phyloP scores from a whole-genome alignment of 2,888 invertebrate genomes.

The Palloptera scutellata region DNA sequence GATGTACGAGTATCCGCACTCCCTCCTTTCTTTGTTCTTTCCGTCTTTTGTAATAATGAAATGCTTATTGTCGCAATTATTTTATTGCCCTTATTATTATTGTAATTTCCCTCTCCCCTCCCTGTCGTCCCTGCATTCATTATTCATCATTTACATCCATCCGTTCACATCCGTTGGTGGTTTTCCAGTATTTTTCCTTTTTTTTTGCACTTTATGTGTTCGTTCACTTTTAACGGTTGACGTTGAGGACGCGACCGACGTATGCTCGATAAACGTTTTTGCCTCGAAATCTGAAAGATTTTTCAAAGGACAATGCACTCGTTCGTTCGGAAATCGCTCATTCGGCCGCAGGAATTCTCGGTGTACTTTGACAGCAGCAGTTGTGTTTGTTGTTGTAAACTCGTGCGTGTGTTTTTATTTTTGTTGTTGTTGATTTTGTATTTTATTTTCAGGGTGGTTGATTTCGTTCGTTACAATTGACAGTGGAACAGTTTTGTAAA shows the following conservation, averaged over 20 bases:
- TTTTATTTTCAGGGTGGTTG: conserved; percentile 53
- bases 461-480: conserved; percentile 35
- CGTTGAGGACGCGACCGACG: conserved; percentile 28
- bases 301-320: conserved; percentile 50
- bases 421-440: too few relatives aligned
- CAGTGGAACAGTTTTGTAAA: conserved; percentile 18
- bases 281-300: conserved; percentile 26
- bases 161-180: conserved; percentile 31
- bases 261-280: conserved; percentile 43
- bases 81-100: conserved; percentile 59
- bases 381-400: conserved; percentile 44
- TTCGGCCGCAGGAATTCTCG: neutral
- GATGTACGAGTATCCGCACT: conserved; percentile 7
- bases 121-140: conserved; percentile 17
- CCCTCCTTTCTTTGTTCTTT: neutral
- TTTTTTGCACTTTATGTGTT: conserved; percentile 25
- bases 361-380: conserved; percentile 28
- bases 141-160: conserved; percentile 22
- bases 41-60: conserved; percentile 57
- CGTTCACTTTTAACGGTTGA: conserved; percentile 26
- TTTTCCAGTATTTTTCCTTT: conserved; percentile 27
- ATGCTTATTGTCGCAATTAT: conserved; percentile 66
- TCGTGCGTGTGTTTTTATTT: conserved; percentile 25
- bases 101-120: conserved; percentile 47
- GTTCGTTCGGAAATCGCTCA: too few relatives aligned